Conservation (phyloP, 1,140 invertebrate genomes). For the Coptotermes formosanus region DNA sequence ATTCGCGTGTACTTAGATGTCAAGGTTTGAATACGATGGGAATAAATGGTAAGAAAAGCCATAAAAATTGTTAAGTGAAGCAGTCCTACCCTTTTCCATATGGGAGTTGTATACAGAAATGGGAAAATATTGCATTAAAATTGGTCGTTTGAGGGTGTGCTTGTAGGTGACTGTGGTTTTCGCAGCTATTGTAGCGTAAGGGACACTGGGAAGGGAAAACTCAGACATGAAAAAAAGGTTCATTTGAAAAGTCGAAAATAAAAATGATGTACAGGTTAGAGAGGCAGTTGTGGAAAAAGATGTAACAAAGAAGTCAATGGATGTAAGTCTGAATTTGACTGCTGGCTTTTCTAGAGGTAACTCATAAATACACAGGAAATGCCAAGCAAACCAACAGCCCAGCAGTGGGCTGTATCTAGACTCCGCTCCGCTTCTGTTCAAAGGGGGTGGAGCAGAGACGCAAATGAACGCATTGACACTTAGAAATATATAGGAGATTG, state of each 20-base stretch:
- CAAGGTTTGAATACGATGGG: neutral
- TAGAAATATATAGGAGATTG: neutral
- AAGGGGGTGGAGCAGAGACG: neutral
- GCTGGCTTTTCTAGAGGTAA: neutral
- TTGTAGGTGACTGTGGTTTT: constrained; percentile 1
- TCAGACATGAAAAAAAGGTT: neutral
- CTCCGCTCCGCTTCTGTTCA: neutral
- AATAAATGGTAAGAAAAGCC: neutral
- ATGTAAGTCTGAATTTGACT: neutral
- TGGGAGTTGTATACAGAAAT: neutral
- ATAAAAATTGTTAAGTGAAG: constrained; percentile 10
- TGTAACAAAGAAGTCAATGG: constrained; percentile 9
- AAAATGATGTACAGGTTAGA: constrained; percentile 1
- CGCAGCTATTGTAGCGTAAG: neutral
- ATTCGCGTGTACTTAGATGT: neutral
- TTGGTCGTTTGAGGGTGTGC: constrained; percentile 13
- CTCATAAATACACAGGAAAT: neutral
- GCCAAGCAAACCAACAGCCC: neutral
- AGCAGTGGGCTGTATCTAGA: neutral
- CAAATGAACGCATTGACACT: constrained; percentile 15
- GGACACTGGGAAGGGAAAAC: too few relatives aligned
- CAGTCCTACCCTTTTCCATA: neutral
- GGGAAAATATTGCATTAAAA: constrained; percentile 17
- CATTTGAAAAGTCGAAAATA: constrained; percentile 17
- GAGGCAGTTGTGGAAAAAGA: neutral